Base-by-base conservation (phyloP, 2,797 vertebrate species). In the Parauchenoglanis punctatus region DNA sequence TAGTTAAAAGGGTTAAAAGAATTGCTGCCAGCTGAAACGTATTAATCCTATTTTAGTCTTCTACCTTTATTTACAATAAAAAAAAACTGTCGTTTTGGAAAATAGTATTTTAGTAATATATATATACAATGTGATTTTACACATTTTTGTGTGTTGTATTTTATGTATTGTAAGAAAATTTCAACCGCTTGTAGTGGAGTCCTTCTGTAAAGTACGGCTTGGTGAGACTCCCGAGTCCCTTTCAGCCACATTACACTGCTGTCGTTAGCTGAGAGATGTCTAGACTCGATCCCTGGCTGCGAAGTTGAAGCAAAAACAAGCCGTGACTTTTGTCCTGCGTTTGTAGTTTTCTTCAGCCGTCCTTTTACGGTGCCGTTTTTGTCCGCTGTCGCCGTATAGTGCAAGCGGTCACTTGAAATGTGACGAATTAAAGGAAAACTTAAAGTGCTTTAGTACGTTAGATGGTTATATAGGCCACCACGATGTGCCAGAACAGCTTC, bases 231-330 rank as follows among this genome's bases (percentile, higher is more conserved):
- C 25, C 81, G 65, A 49, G 49, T 52, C 44, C 25, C 23, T 44
- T 46, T 7, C 44, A 81, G 78, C 56, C n/a, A 35, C 11, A 23
- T 40, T 52, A 31, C 20, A 40, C 44, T 23, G 35, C 63, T 54
- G 31, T 73, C 68, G 44, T 84, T 84, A 84, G 20, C 13, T 11
- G 52, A 35, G 59, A 84, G 52, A 72, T 58, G 83, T 73, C 83
- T 73, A 72, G 83, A 84, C 83, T 72, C 44, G 68, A n/a, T 84
- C 23, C 31, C 12, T 84, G 67, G 68, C 83, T 72, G 52, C 72
- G 67, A 84, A 25, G 20, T 75, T 72, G 46, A 52, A 52, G 13
- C 44, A 65, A 49, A 72, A 56, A 35, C 82, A 84, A 84, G 52
- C 7, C 52, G 17, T 44, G 46, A 68, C 81, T 31, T 35, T 72